Conservation (phyloP, 2,797 vertebrate genomes). For the Propithecus perrieri region DNA sequence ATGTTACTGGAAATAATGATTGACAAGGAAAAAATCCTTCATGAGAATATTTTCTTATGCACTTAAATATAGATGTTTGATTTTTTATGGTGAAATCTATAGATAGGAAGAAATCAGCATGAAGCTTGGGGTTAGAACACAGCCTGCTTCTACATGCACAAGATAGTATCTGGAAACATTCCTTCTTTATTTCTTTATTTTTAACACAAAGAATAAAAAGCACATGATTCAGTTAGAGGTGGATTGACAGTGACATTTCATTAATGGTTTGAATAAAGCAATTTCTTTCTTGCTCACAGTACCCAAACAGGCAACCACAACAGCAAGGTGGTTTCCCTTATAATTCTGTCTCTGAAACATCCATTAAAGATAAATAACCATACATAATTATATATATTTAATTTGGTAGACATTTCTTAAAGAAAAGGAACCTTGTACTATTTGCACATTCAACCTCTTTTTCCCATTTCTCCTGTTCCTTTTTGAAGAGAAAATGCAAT, state of each 20-base stretch:
- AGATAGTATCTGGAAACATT: slow-evolving; percentile 49
- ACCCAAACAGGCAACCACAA: slow-evolving; percentile 64
- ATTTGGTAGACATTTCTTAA: slow-evolving; percentile 52
- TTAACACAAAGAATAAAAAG: slow-evolving; percentile 68
- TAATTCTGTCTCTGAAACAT: slow-evolving; percentile 53
- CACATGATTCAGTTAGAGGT: slow-evolving; percentile 67
- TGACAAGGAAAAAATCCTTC: not conserved
- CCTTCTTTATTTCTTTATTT: slow-evolving; percentile 60
- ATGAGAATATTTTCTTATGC: not conserved
- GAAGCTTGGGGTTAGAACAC: slow-evolving; percentile 7
- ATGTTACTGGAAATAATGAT: not conserved
- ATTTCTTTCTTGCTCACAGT: slow-evolving; percentile 68
- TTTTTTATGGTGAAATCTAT: slow-evolving; percentile 46
- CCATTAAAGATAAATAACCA: slow-evolving; percentile 60
- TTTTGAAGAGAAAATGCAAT: not conserved
- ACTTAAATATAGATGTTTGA: not conserved
- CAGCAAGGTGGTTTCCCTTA: not conserved
- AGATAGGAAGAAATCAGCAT: slow-evolving; percentile 33
- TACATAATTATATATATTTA: slow-evolving; percentile 50
- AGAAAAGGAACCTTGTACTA: slow-evolving; percentile 22
- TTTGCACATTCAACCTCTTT: slow-evolving; percentile 46
- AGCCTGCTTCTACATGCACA: not conserved
- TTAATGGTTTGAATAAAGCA: slow-evolving; percentile 83
- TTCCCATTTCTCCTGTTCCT: not conserved
- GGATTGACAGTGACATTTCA: slow-evolving; percentile 84